phyloP scores from a whole-genome alignment of 2,888 invertebrate species.

The Cyclophora albipunctata region DNA sequence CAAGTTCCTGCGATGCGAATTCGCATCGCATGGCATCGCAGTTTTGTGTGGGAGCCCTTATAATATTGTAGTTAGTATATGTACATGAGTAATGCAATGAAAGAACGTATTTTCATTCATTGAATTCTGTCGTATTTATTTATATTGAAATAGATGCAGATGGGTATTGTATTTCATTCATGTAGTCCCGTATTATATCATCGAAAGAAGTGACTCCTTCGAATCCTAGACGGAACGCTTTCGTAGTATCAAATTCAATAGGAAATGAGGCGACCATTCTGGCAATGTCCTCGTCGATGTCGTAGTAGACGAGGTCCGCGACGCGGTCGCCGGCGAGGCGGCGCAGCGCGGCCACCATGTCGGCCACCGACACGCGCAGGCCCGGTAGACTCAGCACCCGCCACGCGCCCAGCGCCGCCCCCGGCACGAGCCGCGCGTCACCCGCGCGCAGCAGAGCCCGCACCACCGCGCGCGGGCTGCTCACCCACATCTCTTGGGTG shows the following conservation, averaged over 20 bases:
- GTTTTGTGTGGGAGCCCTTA: too few relatives aligned
- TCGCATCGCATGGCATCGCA: too few relatives aligned
- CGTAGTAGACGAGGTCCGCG: constrained; percentile 37
- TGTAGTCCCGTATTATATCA: constrained; percentile 43
- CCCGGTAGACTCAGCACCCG: constrained; percentile 52
- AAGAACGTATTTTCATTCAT: too few relatives aligned
- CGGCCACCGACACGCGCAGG: constrained; percentile 37
- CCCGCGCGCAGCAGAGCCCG: constrained; percentile 43
- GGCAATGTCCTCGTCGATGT: constrained; percentile 34
- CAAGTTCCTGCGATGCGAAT: too few relatives aligned
- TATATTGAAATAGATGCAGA: too few relatives aligned
- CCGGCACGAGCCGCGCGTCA: constrained; percentile 29
- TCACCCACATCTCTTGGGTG: constrained; percentile 45
- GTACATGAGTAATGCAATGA: too few relatives aligned
- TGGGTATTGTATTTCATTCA: constrained; percentile 20
- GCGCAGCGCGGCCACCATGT: constrained; percentile 44
- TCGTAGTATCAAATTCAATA: constrained; percentile 39
- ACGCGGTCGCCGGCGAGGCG: constrained; percentile 40
- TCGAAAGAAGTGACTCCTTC: constrained; percentile 38
- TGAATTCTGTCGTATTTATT: too few relatives aligned
- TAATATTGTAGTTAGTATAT: too few relatives aligned
- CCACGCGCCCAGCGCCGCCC: constrained; percentile 32
- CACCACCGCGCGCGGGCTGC: constrained; percentile 46
- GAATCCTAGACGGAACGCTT: constrained; percentile 49
- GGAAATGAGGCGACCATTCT: constrained; percentile 48